These are phyloP conservation scores for Achatina immaculata DNA, from an alignment of 1,140 invertebrate genomes.

Conservation along the genomic window DNA sequence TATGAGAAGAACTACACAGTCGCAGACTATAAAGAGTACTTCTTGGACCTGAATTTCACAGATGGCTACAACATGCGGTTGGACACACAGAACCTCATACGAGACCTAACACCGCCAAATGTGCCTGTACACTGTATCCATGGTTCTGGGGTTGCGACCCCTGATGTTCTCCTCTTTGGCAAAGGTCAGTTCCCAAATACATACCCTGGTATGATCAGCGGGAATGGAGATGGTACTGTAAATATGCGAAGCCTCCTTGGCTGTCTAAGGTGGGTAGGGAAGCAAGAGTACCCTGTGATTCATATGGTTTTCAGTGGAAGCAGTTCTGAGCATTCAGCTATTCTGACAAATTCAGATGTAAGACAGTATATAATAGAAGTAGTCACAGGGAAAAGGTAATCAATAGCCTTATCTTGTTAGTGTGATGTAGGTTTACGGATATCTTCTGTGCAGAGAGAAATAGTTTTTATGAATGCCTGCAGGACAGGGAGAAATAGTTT, in stretches of 20 bases:
- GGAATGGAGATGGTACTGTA: slow-evolving; percentile 96
- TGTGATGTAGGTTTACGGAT: too few relatives aligned
- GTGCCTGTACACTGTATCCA: slow-evolving; percentile 92
- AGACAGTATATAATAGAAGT: slow-evolving; percentile 54
- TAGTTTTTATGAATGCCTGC: too few relatives aligned
- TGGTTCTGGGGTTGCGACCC: slow-evolving; percentile 83
- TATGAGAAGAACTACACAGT: slow-evolving; percentile 87
- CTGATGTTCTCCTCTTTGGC: slow-evolving; percentile 71
- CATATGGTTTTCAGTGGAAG: slow-evolving; percentile 74
- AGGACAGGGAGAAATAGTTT: too few relatives aligned
- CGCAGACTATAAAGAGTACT: slow-evolving; percentile 85
- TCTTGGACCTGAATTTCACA: slow-evolving; percentile 82
- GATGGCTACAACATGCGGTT: slow-evolving; percentile 90
- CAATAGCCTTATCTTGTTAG: too few relatives aligned
- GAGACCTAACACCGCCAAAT: slow-evolving; percentile 83
- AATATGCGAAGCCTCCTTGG: slow-evolving; percentile 87
- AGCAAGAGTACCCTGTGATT: slow-evolving; percentile 77
- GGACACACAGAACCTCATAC: slow-evolving; percentile 82
- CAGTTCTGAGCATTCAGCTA: slow-evolving; percentile 81
- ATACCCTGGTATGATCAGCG: slow-evolving; percentile 81
- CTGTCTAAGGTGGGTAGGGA: slow-evolving; percentile 80
- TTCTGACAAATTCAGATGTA: slow-evolving; percentile 55
- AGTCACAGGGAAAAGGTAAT: slow-evolving; percentile 22
- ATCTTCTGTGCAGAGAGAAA: too few relatives aligned
- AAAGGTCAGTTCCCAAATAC: slow-evolving; percentile 76